These are phyloP conservation scores for Oxytorus armatus DNA, from an alignment of 2,888 invertebrate genomes.

Conservation along the genomic window DNA sequence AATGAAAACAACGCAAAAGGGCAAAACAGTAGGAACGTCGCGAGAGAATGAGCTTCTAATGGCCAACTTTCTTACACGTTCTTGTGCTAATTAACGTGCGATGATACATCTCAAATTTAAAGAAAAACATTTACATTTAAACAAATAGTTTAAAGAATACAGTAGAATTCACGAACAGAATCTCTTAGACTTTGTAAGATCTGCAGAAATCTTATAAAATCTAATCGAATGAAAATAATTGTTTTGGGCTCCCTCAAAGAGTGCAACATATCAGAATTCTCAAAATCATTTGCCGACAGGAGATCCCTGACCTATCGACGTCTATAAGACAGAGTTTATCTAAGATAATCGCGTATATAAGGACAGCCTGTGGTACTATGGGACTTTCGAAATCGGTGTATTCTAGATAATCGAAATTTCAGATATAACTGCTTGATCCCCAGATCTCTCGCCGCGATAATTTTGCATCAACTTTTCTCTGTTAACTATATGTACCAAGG, in stretches of 20 bases:
- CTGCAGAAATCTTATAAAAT: neutral
- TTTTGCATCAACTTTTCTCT: constrained; percentile 51
- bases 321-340: neutral
- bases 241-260: neutral
- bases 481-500: constrained; percentile 43
- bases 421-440: constrained; percentile 34
- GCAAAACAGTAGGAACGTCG: neutral
- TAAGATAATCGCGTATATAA: neutral
- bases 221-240: neutral
- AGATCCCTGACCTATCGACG: neutral
- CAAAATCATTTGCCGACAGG: neutral
- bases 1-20: constrained; percentile 14
- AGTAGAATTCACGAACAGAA: neutral
- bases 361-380: constrained; percentile 1
- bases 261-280: neutral
- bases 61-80: constrained; percentile 4
- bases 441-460: constrained; percentile 38
- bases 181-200: neutral
- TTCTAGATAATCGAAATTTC: too few relatives aligned
- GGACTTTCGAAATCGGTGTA: too few relatives aligned
- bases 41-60: constrained; percentile 20
- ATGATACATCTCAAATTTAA: neutral
- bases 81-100: neutral
- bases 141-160: neutral
- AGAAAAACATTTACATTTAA: neutral